A percentile compares a stretch with the other conserved stretches of the same genome.
Evolutionary conservation across 2,888 invertebrate species (phyloP).

Genomic region (Heliconius hortense): DNA sequence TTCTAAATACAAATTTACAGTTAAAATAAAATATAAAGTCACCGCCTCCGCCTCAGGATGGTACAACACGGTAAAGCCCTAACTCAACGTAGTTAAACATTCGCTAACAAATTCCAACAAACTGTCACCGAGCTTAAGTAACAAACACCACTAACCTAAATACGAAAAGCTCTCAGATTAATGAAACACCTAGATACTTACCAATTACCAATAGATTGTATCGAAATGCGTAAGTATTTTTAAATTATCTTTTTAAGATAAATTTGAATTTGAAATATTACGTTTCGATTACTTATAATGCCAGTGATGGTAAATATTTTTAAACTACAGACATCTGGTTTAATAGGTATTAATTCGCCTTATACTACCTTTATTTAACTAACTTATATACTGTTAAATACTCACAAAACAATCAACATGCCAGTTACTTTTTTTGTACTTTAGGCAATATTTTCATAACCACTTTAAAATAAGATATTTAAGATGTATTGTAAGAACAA

Average conservation of each 20-base stretch:
- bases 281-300: neutral
- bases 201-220: constrained; percentile 16
- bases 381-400: too few species aligned
- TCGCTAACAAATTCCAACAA: constrained; percentile 20
- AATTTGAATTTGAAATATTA: neutral
- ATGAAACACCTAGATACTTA: constrained; percentile 26
- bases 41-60: neutral
- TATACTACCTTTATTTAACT: too few species aligned
- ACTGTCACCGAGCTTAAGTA: constrained; percentile 4
- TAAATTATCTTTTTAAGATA: neutral
- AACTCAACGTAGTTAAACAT: constrained; percentile 10
- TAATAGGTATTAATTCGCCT: too few species aligned
- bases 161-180: constrained; percentile 23
- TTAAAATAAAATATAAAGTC: neutral
- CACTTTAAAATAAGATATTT: too few species aligned
- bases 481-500: too few species aligned
- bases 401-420: too few species aligned
- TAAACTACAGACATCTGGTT: too few species aligned
- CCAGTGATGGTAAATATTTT: too few species aligned
- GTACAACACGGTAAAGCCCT: neutral
- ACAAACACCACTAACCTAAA: constrained; percentile 29
- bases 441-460: too few species aligned
- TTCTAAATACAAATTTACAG: neutral
- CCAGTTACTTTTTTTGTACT: too few species aligned
- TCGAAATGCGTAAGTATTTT: neutral